phyloP scores from a whole-genome alignment of 2,888 invertebrate genomes.

The Mayetiola destructor region DNA sequence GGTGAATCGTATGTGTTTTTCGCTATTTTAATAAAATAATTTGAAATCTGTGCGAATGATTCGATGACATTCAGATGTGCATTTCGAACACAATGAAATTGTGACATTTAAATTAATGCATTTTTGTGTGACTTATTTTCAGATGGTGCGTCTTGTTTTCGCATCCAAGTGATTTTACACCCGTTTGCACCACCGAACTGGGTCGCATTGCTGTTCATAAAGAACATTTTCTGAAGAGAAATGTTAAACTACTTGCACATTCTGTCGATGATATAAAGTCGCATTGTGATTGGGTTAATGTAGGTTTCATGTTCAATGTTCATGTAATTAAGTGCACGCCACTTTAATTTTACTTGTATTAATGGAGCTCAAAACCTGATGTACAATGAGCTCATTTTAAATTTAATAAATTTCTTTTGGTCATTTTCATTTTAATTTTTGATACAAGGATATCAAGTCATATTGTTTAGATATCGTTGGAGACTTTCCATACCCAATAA shows the following conservation, averaged over 20 bases:
- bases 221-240: constrained; percentile 52
- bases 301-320: constrained; percentile 31
- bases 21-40: neutral
- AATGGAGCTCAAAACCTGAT: neutral
- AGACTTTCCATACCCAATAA: constrained; percentile 67
- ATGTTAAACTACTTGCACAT: constrained; percentile 62
- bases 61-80: neutral
- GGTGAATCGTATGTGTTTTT: constrained; percentile 51
- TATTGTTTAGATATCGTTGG: constrained; percentile 55
- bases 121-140: constrained; percentile 7
- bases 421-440: no score
- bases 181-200: constrained; percentile 80
- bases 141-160: constrained; percentile 81
- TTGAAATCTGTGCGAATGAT: neutral
- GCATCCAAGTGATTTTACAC: constrained; percentile 79
- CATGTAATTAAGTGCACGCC: no score
- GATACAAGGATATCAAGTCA: constrained; percentile 47
- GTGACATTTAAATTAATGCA: neutral
- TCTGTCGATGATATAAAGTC: constrained; percentile 61
- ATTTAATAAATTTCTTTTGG: no score
- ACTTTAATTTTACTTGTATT: neutral
- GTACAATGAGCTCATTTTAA: neutral
- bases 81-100: neutral
- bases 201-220: constrained; percentile 56
- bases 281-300: constrained; percentile 64